Evolutionary conservation across 2,888 invertebrate species (phyloP).

Genomic region (Melipona bicolor): DNA sequence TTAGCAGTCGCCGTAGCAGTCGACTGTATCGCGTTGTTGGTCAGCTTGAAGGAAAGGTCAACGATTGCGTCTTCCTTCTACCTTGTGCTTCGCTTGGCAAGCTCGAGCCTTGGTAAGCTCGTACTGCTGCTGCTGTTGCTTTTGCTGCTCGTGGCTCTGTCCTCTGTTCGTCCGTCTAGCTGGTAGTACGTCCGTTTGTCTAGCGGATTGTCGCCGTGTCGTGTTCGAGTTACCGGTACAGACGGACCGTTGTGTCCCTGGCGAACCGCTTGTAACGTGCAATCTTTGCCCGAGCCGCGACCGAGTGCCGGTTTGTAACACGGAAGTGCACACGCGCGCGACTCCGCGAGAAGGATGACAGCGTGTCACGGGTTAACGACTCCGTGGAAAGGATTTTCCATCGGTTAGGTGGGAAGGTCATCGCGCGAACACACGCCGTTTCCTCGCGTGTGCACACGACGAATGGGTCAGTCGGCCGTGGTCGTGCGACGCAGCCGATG

Average conservation of each 20-base stretch:
- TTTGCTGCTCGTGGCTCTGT: conserved; percentile 13
- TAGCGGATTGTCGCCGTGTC: conserved; percentile 64
- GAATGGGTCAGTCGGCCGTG: conserved; percentile 30
- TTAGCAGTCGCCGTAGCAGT: conserved; percentile 20
- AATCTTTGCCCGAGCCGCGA: conserved; percentile 59
- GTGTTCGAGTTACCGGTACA: conserved; percentile 73
- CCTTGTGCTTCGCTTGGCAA: conserved; percentile 16
- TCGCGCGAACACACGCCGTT: conserved; percentile 11
- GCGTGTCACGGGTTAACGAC: conserved; percentile 71
- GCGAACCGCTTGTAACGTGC: conserved; percentile 64
- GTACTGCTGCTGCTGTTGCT: background rate
- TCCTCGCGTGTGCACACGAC: background rate
- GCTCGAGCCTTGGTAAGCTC: conserved; percentile 9
- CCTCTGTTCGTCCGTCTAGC: conserved; percentile 50
- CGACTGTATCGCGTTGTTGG: conserved; percentile 37
- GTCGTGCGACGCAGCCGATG: background rate
- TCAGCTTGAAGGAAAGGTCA: conserved; percentile 64
- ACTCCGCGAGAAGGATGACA: conserved; percentile 71
- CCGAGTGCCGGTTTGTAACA: conserved; percentile 76
- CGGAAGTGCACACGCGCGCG: conserved; percentile 73
- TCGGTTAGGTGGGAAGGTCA: conserved; percentile 41
- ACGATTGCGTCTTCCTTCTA: conserved; percentile 56
- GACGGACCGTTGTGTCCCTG: conserved; percentile 70
- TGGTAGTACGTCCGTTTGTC: conserved; percentile 67
- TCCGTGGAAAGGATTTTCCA: conserved; percentile 64